Evolutionary conservation across 2,888 invertebrate species (phyloP), one percentile per base, ranked within the genome.

Genomic region (Cantharis lateralis): DNA sequence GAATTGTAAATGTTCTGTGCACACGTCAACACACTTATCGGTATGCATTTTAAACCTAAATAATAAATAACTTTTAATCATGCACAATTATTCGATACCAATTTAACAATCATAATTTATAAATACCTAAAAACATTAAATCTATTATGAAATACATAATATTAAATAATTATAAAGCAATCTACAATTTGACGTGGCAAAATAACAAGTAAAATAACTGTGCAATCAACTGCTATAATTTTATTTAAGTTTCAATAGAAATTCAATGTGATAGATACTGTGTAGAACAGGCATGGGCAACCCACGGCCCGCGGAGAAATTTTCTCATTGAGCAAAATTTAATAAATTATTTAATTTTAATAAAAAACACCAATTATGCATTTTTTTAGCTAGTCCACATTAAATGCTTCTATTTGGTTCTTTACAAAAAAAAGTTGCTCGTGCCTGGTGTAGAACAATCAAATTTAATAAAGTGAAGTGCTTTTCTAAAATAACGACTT

Each of bases 1-100:
- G 73, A 68, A 74, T 32, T 70, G 70, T 77, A 74, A 48, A 48
- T 48, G n/a, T 48, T 48, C 48, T 48, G 48, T 48, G n/a, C 9
- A 48, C 48, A 48, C 48, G 48, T 48, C 48, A 48, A 48, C 48
- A 48, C 48, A 48, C 48, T 48, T 48, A 48, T 48, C 48, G 13
- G 48, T 48, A 48, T 48, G 48, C 5, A 48, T 48, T 48, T 48
- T 48, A 48, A 48, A 48, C 48, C n/a, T 48, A 48, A 48, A 48
- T 48, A n/a, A 48, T 48, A n/a, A 48, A 48, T 48, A 48, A 48
- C 9, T 7, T 48, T n/a, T n/a, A 48, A n/a, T 32, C 48, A n/a
- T 48, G n/a, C 48, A 48, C 7, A 48, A 48, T n/a, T n/a, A n/a
- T 48, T 48, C n/a, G n/a, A n/a, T n/a, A 48, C 48, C n/a, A n/a